phyloP scores from a whole-genome alignment of 23 tunicate genomes.

The Clavelina lepadiformis region DNA sequence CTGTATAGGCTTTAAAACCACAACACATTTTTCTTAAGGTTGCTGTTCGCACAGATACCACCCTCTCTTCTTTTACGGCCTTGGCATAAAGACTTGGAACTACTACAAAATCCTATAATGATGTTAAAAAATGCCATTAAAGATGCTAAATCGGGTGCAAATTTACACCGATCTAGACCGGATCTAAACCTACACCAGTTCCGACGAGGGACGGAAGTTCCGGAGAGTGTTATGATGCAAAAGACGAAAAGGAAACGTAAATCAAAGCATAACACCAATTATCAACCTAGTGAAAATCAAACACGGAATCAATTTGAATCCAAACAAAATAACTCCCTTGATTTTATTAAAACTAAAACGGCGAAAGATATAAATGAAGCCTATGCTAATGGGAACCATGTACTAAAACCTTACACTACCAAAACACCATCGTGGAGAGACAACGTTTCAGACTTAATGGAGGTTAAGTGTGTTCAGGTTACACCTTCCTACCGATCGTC shows the following conservation, averaged over 20 bases:
- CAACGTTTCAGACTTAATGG: constrained; percentile 21
- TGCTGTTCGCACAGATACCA: constrained; percentile 17
- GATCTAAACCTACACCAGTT: constrained; percentile 54
- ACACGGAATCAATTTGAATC: background rate
- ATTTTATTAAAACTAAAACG: no score
- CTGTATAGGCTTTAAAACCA: no score
- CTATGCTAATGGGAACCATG: no score
- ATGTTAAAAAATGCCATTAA: constrained; percentile 20
- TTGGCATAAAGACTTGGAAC: constrained; percentile 27
- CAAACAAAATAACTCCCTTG: background rate
- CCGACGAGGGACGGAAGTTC: constrained; percentile 16
- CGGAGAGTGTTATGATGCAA: constrained; percentile 6
- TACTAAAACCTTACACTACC: background rate
- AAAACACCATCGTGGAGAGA: constrained; percentile 32
- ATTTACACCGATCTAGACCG: constrained; percentile 39
- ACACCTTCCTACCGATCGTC: constrained; percentile 54
- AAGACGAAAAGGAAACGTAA: background rate
- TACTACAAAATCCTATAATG: constrained; percentile 9
- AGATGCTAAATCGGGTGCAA: constrained; percentile 13
- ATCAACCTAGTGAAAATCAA: background rate
- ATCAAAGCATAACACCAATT: no score
- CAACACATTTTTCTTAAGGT: background rate
- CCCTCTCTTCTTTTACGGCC: constrained; percentile 11
- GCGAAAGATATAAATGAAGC: no score
- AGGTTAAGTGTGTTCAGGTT: constrained; percentile 22